A percentile compares a stretch with the other conserved stretches of the same genome.
Evolutionary conservation across 2,888 invertebrate species (phyloP).

Genomic region (Carcina quercana): DNA sequence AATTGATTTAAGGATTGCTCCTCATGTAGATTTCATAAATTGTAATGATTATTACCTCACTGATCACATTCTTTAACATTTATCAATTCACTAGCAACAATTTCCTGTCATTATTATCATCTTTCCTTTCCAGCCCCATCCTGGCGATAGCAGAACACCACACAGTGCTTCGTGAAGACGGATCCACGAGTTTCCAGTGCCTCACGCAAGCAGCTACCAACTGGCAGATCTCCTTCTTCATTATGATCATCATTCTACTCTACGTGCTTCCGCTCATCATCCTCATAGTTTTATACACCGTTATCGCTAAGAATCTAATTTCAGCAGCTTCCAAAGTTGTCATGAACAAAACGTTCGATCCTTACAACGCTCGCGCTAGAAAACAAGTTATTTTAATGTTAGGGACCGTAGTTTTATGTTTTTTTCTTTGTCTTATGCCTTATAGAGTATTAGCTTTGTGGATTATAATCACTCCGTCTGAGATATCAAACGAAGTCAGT

Average conservation of each 20-base stretch:
- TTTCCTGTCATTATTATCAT: too few species aligned
- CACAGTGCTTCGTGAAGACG: constrained; percentile 80
- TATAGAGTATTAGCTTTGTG: constrained; percentile 88
- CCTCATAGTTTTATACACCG: constrained; percentile 85
- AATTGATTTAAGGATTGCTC: too few species aligned
- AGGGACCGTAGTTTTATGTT: constrained; percentile 89
- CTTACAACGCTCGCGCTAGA: constrained; percentile 81
- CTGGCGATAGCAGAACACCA: constrained; percentile 84
- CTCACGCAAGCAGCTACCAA: constrained; percentile 83
- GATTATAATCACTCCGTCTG: constrained; percentile 85
- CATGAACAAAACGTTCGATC: constrained; percentile 82
- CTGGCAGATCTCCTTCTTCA: constrained; percentile 86
- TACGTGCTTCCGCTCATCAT: constrained; percentile 87
- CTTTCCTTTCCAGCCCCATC: constrained; percentile 84
- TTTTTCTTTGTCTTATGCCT: constrained; percentile 91
- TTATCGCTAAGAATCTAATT: constrained; percentile 89
- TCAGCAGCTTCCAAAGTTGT: constrained; percentile 79
- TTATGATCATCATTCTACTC: constrained; percentile 85
- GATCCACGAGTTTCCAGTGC: constrained; percentile 82
- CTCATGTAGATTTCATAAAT: too few species aligned
- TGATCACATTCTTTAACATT: too few species aligned
- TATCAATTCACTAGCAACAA: too few species aligned
- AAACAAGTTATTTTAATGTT: constrained; percentile 91
- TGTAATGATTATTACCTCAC: too few species aligned
- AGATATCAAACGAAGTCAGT: constrained; percentile 79